phyloP scores from a whole-genome alignment of 2,888 invertebrate species.

The Eupithecia tripunctaria region DNA sequence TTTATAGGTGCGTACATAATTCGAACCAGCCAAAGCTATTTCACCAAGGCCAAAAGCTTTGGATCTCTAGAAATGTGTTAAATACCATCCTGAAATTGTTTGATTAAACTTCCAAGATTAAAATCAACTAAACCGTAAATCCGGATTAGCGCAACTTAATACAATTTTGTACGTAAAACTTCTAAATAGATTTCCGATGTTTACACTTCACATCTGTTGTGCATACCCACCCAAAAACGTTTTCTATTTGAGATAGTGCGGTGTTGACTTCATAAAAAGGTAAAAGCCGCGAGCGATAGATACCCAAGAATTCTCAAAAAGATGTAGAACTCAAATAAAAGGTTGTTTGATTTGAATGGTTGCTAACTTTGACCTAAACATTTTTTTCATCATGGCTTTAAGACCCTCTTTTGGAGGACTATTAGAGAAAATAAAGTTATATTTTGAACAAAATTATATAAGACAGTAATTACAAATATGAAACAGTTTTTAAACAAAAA shows the following conservation, averaged over 20 bases:
- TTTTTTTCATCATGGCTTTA: conserved; percentile 39
- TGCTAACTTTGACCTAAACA: conserved; percentile 48
- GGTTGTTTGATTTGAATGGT: conserved; percentile 54
- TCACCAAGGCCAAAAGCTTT: neutral
- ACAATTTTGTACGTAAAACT: neutral
- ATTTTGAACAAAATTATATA: neutral
- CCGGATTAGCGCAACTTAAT: neutral
- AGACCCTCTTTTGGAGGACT: neutral
- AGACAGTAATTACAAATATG: too few relatives aligned
- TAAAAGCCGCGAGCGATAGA: conserved; percentile 62
- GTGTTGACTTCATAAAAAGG: conserved; percentile 54
- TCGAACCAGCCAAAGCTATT: neutral
- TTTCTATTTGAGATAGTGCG: conserved; percentile 45
- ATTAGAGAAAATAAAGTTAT: neutral
- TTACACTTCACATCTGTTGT: neutral
- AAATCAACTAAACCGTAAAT: neutral
- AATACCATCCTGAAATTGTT: neutral
- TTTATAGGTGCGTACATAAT: neutral
- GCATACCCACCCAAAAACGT: conserved; percentile 30
- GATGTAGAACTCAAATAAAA: conserved; percentile 59
- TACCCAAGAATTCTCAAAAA: conserved; percentile 59
- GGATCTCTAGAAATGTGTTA: neutral
- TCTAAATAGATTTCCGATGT: neutral
- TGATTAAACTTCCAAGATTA: neutral
- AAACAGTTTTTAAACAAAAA: neutral